These are phyloP conservation scores for Hassar affinis DNA, from an alignment of 2,113 vertebrate genomes.

Conservation along the genomic window DNA sequence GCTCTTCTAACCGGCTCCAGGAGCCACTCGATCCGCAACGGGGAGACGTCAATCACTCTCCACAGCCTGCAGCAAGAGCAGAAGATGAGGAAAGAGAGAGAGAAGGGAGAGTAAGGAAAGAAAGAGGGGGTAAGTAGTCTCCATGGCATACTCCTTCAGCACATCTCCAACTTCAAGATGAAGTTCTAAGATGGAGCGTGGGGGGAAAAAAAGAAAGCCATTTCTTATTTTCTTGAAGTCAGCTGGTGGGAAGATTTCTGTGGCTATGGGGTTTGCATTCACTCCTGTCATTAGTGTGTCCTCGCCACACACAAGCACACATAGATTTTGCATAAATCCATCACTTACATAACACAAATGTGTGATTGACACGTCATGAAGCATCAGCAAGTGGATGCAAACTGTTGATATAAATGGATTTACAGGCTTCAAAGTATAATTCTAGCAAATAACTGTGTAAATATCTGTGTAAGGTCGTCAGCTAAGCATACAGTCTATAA, in stretches of 20 bases:
- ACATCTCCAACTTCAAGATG: slow-evolving; percentile 25
- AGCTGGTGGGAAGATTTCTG: not conserved
- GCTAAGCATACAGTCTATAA: not conserved
- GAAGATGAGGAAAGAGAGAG: slow-evolving; percentile 45
- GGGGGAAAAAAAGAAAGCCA: not conserved
- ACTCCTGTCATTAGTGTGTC: not conserved
- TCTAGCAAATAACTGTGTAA: not conserved
- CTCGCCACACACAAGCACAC: not conserved
- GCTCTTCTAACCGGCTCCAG: slow-evolving; percentile 24
- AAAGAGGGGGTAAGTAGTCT: slow-evolving; percentile 18
- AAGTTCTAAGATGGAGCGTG: not conserved
- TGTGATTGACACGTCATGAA: not conserved
- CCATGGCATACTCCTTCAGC: slow-evolving; percentile 31
- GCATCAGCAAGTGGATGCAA: not conserved
- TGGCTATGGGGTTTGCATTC: slow-evolving; percentile 7
- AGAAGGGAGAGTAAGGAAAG: slow-evolving; percentile 36
- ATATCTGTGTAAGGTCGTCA: not conserved
- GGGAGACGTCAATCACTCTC: slow-evolving; percentile 41
- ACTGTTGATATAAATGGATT: not conserved
- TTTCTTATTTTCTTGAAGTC: slow-evolving; percentile 8
- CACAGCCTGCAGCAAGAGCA: slow-evolving; percentile 42
- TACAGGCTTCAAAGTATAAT: not conserved
- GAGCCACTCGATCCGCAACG: slow-evolving; percentile 34
- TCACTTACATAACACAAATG: not conserved
- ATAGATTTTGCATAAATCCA: not conserved